Percentiles rank a stretch among this genome's conserved stretches.
Conservation (phyloP, 2,113 vertebrate genomes). For the Candoia aspera region DNA sequence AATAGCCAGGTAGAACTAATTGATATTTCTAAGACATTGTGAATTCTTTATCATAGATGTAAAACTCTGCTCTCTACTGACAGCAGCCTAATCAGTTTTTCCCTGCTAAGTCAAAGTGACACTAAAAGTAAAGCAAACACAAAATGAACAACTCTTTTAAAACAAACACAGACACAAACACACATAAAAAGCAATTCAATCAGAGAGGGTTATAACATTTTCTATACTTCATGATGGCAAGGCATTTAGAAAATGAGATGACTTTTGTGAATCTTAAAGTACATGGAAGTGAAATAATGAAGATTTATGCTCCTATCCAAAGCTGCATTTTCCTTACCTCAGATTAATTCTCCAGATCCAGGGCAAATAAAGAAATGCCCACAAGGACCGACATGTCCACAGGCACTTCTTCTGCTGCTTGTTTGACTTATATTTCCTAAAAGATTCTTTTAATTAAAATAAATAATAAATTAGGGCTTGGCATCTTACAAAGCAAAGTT, state of each 20-base stretch:
- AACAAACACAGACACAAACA: background rate
- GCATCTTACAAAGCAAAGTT: background rate
- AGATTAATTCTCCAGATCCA: slow-evolving; percentile 35
- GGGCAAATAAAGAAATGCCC: background rate
- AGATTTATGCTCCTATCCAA: slow-evolving; percentile 43
- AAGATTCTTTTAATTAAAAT: background rate
- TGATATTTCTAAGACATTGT: background rate
- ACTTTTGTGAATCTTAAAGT: slow-evolving; percentile 63
- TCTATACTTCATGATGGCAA: slow-evolving; percentile 42
- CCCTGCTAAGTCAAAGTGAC: slow-evolving; percentile 33
- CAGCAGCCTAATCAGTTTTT: slow-evolving; percentile 17
- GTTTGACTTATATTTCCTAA: background rate
- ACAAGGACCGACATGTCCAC: background rate
- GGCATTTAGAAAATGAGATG: slow-evolving; percentile 63
- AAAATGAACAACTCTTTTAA: slow-evolving; percentile 28
- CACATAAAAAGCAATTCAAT: slow-evolving; percentile 53
- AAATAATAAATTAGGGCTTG: background rate
- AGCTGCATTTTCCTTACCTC: slow-evolving; percentile 32
- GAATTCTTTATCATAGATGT: slow-evolving; percentile 8
- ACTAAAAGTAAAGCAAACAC: slow-evolving; percentile 21
- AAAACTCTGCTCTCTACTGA: slow-evolving; percentile 8
- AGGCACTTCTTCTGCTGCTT: background rate
- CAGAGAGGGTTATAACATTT: slow-evolving; percentile 60
- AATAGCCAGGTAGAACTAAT: slow-evolving; percentile 9
- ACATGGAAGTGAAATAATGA: slow-evolving; percentile 46